These are phyloP conservation scores for Corythaeola cristata DNA, from an alignment of 2,113 vertebrate genomes.

Conservation along the genomic window DNA sequence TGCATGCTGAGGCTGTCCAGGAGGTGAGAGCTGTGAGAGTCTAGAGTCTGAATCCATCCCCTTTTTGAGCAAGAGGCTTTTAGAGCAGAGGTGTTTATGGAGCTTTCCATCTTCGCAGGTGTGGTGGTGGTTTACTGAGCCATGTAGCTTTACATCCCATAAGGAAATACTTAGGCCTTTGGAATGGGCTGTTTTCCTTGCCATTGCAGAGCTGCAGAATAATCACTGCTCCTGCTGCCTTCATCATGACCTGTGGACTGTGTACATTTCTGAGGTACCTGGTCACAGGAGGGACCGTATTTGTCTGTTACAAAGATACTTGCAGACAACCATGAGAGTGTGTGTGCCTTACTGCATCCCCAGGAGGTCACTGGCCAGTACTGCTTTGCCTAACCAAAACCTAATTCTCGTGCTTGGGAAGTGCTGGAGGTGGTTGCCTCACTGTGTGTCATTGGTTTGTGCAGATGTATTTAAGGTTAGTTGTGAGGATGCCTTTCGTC, in stretches of 20 bases:
- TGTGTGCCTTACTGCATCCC: neutral
- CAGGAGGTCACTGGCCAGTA: neutral
- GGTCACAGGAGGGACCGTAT: neutral
- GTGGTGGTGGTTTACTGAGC: neutral
- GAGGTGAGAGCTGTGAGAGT: neutral
- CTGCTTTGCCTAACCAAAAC: neutral
- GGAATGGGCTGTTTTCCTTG: neutral
- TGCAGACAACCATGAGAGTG: neutral
- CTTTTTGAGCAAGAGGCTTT: neutral
- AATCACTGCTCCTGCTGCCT: neutral
- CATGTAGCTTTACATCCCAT: neutral
- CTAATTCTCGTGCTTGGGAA: neutral
- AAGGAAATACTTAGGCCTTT: neutral
- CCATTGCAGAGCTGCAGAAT: neutral
- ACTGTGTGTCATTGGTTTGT: neutral
- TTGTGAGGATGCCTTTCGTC: neutral
- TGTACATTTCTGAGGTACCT: neutral
- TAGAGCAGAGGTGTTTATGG: neutral
- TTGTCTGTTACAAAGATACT: neutral
- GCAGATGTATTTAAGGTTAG: neutral
- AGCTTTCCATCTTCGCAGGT: neutral
- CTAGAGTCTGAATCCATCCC: neutral
- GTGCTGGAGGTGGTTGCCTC: neutral
- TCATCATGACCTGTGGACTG: neutral
- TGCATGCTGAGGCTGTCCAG: neutral